Base-by-base conservation (phyloP, 2,113 vertebrate genomes). In the Hepsetus odoe region DNA sequence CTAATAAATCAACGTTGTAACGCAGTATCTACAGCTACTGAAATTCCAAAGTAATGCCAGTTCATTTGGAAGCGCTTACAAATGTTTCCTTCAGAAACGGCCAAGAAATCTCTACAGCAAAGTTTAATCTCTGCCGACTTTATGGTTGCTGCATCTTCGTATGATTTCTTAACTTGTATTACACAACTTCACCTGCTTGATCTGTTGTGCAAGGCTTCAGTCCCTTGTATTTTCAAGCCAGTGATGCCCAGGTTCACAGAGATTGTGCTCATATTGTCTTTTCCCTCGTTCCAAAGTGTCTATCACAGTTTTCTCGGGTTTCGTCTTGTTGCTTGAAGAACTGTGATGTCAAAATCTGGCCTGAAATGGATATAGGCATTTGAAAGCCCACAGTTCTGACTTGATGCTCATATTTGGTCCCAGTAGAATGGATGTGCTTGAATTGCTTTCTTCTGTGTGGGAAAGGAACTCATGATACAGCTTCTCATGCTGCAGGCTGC, bases 41-140 rank as follows among this genome's bases (percentile, higher is more conserved):
- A 74, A 74, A 62, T 49, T 51, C 22, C 20, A 35, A 66, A 13
- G n/a, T 55, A 53, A 30, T 38, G 40, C 16, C 32, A 65, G 51
- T 12, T 33, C 33, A 59, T 53, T 53, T 64, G 3, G 13, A 64
- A 65, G 58, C 62, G 55, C 68, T 72, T 79, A 13, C 44, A 72
- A 40, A 78, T 5, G 11, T 40, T 61, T 30, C 40, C n/a, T 61
- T 64, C 32, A 55, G 7, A 78, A 78, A 70, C 24, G 26, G 6
- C 44, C 1, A 24, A 3, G 56, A n/a, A 6, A 35, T 51, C n/a
- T 62, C 33, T 53, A 40, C 24, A 2, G n/a, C 30, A 18, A 71
- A 26, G 14, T 71, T 0, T 6, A 35, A 40, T 61, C 59, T 71
- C 56, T 9, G 1, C 33, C 24, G 40, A 32, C 69, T 24, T 18